phyloP scores from a whole-genome alignment of 2,113 vertebrate species.

The Sterna hirundo region DNA sequence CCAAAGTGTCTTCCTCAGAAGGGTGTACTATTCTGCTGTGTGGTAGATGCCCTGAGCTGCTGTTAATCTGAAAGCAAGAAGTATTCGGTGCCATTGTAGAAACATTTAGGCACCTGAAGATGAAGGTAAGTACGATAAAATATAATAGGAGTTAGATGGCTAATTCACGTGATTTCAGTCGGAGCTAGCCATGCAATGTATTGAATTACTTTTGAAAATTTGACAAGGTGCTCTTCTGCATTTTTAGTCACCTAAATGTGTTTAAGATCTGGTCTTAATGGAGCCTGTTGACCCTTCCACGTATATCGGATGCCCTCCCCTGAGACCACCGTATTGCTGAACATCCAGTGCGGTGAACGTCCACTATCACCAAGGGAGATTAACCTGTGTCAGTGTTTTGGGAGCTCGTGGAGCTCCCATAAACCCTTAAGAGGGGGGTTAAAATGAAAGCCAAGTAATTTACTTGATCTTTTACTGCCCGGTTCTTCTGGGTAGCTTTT shows the following conservation, averaged over 20 bases:
- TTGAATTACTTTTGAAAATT: not conserved
- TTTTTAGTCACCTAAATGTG: not conserved
- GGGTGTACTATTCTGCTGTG: not conserved
- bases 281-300: not conserved
- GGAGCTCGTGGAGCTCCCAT: not conserved
- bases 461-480: constrained; percentile 53
- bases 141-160: not conserved
- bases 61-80: not conserved
- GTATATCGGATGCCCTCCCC: not conserved
- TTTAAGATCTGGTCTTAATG: not conserved
- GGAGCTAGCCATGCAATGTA: not conserved
- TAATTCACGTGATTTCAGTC: not conserved
- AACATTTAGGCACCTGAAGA: not conserved
- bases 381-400: not conserved
- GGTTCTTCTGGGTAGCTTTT: constrained; percentile 20
- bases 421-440: not conserved
- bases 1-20: not conserved
- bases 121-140: not conserved
- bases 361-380: not conserved
- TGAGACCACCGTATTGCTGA: not conserved
- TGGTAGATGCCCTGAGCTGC: not conserved
- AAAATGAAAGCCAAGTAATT: constrained; percentile 2
- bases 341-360: not conserved
- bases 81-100: not conserved
- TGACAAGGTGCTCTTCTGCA: not conserved